Base-by-base conservation (phyloP, 2,113 vertebrate genomes). In the Megaceryle maxima region DNA sequence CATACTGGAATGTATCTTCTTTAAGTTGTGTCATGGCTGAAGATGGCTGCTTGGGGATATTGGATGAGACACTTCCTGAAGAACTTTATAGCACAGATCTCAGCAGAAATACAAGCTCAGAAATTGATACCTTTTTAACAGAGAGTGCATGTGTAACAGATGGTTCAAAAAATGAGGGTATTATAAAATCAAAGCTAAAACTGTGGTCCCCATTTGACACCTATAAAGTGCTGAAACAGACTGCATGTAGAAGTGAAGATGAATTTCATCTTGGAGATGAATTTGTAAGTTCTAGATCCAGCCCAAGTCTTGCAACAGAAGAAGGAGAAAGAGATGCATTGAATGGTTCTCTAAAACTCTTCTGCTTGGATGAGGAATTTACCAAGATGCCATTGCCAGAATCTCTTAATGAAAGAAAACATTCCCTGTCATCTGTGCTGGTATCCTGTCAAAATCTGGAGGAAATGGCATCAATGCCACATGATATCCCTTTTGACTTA, bases 21-120 rank as follows among this genome's bases (percentile, higher is more conserved):
- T 14, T 91, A 63, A 74, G 28, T 88, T 84, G 39, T 73, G 5
- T 90, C 4, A 31, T 16, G 86, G 3, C 2, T 68, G 87, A 93
- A n/a, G 43, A 43, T 92, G 4, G 5, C 43, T 41, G 57, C 25
- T 22, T 69, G 76, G 88, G 94, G 10, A 96, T 98, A 96, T 67
- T 94, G 67, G 74, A 94, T 46, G 98, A 98, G 87, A 97, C 95
- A 11, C 25, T 98, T 95, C 97, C 97, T 92, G 97, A 97, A 68
- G 95, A 95, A 84, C 37, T 5, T 90, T 76, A 28, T 63, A 19
- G 10, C 26, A 8, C 90, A 50, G 89, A 92, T 96, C 6, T 68
- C 60, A 88, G 60, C 55, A 64, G 69, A 41, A 90, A 69, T 73
- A 5, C 5, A 82, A 79, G 3, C 83, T 75, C 80, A 67, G 93